phyloP scores from a whole-genome alignment of 2,888 invertebrate species.

The Epinotia brunnichana region DNA sequence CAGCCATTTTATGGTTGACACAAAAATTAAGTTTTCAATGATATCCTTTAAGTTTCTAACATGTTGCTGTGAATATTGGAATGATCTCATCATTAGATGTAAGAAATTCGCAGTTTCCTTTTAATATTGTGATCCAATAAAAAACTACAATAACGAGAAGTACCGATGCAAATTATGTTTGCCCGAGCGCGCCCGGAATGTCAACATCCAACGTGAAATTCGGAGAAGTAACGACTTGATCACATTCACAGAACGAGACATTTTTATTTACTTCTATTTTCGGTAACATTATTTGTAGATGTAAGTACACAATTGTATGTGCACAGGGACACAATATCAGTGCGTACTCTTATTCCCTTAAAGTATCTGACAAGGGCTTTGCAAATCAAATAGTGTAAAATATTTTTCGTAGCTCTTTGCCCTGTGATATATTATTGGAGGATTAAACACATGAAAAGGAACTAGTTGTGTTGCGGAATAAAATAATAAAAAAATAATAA shows the following conservation, averaged over 20 bases:
- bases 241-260: constrained; percentile 26
- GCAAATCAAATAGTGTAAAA: background rate
- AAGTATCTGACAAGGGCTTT: background rate
- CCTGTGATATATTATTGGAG: background rate
- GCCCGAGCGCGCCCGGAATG: constrained; percentile 55
- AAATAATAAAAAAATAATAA: too few relatives aligned
- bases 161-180: constrained; percentile 62
- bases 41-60: too few relatives aligned
- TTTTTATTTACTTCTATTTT: constrained; percentile 20
- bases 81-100: too few relatives aligned
- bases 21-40: too few relatives aligned
- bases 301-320: background rate
- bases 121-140: constrained; percentile 36
- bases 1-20: too few relatives aligned
- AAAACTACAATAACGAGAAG: constrained; percentile 33
- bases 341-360: background rate
- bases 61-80: background rate
- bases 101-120: background rate
- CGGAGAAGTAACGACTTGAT: constrained; percentile 30
- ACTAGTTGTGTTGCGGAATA: background rate
- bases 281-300: constrained; percentile 17
- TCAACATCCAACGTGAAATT: constrained; percentile 53
- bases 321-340: background rate
- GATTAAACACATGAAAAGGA: background rate
- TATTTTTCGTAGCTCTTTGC: background rate